Percentiles rank a stretch among this genome's conserved stretches.
Evolutionary conservation across 2,797 vertebrate species (phyloP).

Genomic region (Falco columbarius): DNA sequence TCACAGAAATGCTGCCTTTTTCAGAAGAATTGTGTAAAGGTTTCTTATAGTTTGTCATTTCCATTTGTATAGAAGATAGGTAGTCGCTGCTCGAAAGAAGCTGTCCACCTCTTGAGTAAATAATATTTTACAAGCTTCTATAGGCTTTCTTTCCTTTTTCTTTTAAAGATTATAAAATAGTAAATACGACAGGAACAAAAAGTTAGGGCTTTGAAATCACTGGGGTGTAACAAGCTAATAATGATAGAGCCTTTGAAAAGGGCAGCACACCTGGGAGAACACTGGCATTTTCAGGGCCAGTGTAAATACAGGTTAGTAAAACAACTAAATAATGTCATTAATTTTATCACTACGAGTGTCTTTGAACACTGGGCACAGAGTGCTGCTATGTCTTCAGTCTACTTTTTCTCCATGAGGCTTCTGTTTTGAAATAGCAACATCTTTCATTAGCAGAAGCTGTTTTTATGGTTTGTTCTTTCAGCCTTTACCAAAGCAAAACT

Average conservation of each 20-base stretch:
- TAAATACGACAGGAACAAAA: not conserved
- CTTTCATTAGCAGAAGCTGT: not conserved
- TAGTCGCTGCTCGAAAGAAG: slow-evolving; percentile 7
- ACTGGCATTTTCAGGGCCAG: not conserved
- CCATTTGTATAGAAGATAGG: not conserved
- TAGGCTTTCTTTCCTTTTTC: not conserved
- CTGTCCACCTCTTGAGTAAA: slow-evolving; percentile 1
- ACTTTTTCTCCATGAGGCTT: not conserved
- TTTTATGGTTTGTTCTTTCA: not conserved
- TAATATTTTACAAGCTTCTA: slow-evolving; percentile 15
- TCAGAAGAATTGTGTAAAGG: not conserved
- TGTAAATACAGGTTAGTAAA: not conserved
- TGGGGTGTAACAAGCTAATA: not conserved
- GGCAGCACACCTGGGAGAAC: not conserved
- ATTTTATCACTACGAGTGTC: not conserved
- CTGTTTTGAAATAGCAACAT: not conserved
- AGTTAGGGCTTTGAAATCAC: not conserved
- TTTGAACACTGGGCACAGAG: not conserved
- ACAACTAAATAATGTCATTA: not conserved
- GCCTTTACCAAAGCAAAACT: not conserved
- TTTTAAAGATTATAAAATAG: slow-evolving; percentile 12
- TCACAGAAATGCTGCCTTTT: not conserved
- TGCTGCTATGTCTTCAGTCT: not conserved
- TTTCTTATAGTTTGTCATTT: not conserved
- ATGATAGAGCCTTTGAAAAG: not conserved